phyloP scores from a whole-genome alignment of 2,888 invertebrate genomes.

The Drosophila borealis region DNA sequence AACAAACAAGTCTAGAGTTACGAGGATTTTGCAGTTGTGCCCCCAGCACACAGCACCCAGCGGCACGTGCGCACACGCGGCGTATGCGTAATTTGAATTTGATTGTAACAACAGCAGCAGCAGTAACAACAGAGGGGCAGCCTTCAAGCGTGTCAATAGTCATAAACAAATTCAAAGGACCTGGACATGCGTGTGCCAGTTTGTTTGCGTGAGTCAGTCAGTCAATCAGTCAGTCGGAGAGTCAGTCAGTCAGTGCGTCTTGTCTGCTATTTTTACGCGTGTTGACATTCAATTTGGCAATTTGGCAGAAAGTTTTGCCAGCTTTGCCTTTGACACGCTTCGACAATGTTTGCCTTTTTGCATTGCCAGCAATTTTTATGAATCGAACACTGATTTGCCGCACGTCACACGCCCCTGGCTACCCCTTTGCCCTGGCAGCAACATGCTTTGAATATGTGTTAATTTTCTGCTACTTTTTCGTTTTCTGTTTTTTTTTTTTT shows the following conservation, averaged over 20 bases:
- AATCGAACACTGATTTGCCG: slow-evolving; percentile 75
- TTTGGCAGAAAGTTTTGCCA: slow-evolving; percentile 71
- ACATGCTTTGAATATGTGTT: slow-evolving; percentile 71
- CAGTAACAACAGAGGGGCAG: slow-evolving; percentile 9
- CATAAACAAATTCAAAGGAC: slow-evolving; percentile 75
- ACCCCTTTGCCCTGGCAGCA: background rate
- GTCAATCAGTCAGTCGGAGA: background rate
- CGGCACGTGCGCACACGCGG: slow-evolving; percentile 66
- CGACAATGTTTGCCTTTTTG: slow-evolving; percentile 59
- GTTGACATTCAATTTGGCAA: slow-evolving; percentile 81
- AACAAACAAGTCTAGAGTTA: background rate
- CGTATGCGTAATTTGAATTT: slow-evolving; percentile 74
- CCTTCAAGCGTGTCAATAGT: slow-evolving; percentile 63
- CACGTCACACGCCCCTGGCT: background rate
- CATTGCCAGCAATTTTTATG: slow-evolving; percentile 65
- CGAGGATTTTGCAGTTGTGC: slow-evolving; percentile 19
- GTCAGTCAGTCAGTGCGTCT: slow-evolving; percentile 10
- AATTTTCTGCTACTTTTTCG: slow-evolving; percentile 42
- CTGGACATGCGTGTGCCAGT: slow-evolving; percentile 54
- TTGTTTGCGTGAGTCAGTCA: background rate
- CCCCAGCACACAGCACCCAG: background rate
- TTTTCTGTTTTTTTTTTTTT: slow-evolving; percentile 16
- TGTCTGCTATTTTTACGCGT: slow-evolving; percentile 75
- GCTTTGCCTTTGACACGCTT: slow-evolving; percentile 61
- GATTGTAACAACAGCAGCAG: slow-evolving; percentile 53